A percentile compares a stretch with the other conserved stretches of the same genome.
Conservation (phyloP, 2,113 vertebrate species). For the Gymnobelideus leadbeateri region DNA sequence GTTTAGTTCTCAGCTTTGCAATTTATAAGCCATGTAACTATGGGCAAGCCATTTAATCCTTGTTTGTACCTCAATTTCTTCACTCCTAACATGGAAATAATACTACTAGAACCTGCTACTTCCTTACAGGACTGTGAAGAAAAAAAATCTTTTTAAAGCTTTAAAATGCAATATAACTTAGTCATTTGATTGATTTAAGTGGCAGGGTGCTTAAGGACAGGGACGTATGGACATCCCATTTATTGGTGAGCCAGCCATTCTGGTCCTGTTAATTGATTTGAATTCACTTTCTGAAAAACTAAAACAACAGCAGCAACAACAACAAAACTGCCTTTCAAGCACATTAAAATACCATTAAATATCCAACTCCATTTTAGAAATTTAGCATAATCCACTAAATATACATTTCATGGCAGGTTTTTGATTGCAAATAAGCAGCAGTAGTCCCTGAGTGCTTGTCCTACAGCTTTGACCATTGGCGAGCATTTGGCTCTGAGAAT, state of each 20-base stretch:
- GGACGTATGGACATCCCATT: not conserved
- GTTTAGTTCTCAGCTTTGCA: not conserved
- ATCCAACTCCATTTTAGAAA: not conserved
- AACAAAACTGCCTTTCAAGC: not conserved
- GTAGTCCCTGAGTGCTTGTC: conserved; percentile 18
- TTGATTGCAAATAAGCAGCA: conserved; percentile 17
- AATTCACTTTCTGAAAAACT: not conserved
- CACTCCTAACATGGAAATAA: not conserved
- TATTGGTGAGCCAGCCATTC: not conserved
- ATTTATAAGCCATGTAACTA: not conserved
- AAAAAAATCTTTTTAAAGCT: not conserved
- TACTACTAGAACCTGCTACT: not conserved
- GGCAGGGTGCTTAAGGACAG: not conserved
- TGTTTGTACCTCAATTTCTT: not conserved
- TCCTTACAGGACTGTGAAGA: not conserved
- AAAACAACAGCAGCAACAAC: not conserved
- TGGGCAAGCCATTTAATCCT: not conserved
- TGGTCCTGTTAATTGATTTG: conserved; percentile 3
- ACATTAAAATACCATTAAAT: not conserved
- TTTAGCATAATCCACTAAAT: not conserved
- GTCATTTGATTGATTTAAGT: conserved; percentile 15
- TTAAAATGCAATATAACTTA: not conserved
- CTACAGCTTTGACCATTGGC: not conserved
- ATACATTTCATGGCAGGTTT: conserved; percentile 24
- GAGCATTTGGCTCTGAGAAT: not conserved